A percentile compares a stretch with the other conserved stretches of the same genome.
Evolutionary conservation across 1,140 invertebrate species (phyloP).

Genomic region (Subanguina moxae): DNA sequence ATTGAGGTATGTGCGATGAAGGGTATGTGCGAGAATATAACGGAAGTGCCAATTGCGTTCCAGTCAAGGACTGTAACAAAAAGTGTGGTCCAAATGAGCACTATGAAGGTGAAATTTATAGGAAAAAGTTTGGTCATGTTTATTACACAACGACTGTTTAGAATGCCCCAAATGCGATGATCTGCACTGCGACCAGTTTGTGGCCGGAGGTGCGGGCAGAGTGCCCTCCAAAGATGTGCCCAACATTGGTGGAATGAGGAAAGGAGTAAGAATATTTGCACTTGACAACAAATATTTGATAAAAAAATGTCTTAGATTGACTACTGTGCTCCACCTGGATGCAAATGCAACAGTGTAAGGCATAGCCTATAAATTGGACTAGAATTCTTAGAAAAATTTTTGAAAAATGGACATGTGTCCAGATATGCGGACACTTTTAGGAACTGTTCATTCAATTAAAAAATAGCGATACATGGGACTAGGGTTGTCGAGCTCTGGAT

Average conservation of each 20-base stretch:
- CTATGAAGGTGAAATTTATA: neutral
- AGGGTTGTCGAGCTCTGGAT: no score
- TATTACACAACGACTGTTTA: neutral
- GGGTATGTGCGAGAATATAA: neutral
- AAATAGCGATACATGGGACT: no score
- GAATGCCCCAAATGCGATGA: constrained; percentile 2
- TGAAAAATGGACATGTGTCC: no score
- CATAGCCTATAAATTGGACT: no score
- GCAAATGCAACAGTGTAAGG: neutral
- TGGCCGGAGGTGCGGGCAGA: neutral
- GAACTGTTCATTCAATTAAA: no score
- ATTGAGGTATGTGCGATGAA: neutral
- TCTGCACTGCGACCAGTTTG: neutral
- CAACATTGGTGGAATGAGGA: neutral
- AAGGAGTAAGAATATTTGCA: neutral
- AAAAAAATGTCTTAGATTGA: neutral
- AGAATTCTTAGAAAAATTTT: no score
- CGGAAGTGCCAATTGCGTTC: neutral
- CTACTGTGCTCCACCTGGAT: neutral
- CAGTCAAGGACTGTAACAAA: neutral
- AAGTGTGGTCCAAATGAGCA: neutral
- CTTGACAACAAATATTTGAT: no score
- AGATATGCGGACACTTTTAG: no score
- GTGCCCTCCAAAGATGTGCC: neutral
- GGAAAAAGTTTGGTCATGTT: neutral